phyloP scores from a whole-genome alignment of 2,113 vertebrate genomes.

The Mesitornis unicolor region DNA sequence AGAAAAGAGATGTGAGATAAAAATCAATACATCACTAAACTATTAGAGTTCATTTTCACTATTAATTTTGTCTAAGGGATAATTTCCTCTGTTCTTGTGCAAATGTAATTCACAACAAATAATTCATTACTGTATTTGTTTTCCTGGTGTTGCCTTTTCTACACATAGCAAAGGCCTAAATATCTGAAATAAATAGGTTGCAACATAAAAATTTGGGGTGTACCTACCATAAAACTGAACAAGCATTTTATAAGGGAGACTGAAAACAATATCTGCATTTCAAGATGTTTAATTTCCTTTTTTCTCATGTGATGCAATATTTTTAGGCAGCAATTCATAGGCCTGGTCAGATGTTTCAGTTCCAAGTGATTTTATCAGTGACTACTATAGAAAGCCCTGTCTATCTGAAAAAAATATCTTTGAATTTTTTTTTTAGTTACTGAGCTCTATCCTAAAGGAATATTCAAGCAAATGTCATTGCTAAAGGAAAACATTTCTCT shows the following conservation, averaged over 20 bases:
- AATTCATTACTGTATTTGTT: not conserved
- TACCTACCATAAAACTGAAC: not conserved
- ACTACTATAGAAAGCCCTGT: not conserved
- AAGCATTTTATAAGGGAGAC: not conserved
- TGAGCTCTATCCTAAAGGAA: not conserved
- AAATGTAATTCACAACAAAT: not conserved
- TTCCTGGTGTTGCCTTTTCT: not conserved
- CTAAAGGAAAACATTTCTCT: not conserved
- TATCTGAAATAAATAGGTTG: not conserved
- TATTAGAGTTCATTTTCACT: not conserved
- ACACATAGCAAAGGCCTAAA: not conserved
- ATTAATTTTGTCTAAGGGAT: not conserved
- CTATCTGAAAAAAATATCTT: not conserved
- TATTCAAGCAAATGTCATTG: not conserved
- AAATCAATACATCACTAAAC: slow-evolving; percentile 21
- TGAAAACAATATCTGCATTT: not conserved
- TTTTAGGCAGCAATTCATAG: not conserved
- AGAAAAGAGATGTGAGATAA: slow-evolving; percentile 4
- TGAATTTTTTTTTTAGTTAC: not conserved
- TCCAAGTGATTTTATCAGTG: not conserved
- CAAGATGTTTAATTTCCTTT: not conserved
- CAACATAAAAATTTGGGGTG: not conserved
- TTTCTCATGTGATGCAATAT: not conserved
- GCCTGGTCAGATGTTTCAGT: not conserved
- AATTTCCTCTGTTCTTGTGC: not conserved